Percentiles rank a stretch among this genome's conserved stretches.
phyloP scores from a whole-genome alignment of 2,113 vertebrate species.

The Colaptes auratus region DNA sequence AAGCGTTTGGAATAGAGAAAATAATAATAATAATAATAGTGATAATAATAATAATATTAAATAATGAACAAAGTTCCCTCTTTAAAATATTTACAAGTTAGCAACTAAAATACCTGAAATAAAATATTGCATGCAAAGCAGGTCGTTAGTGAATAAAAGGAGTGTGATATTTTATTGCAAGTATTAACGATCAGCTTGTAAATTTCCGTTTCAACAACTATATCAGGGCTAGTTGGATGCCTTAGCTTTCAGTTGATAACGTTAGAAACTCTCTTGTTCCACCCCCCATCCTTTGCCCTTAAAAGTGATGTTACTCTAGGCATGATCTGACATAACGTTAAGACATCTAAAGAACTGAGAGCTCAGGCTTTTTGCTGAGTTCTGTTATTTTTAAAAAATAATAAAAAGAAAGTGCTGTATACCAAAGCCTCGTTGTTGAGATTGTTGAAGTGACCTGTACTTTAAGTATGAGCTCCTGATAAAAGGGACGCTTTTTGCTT shows the following conservation, averaged over 20 bases:
- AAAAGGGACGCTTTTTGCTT: constrained; percentile 65
- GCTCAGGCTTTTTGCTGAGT: constrained; percentile 58
- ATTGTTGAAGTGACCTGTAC: constrained; percentile 66
- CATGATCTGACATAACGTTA: constrained; percentile 61
- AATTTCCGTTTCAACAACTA: constrained; percentile 63
- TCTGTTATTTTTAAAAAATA: constrained; percentile 57
- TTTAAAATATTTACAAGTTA: constrained; percentile 76
- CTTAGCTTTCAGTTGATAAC: constrained; percentile 58
- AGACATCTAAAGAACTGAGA: constrained; percentile 49
- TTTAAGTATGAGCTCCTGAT: constrained; percentile 66
- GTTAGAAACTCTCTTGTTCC: constrained; percentile 34
- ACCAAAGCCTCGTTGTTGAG: constrained; percentile 71
- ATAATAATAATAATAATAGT: constrained; percentile 64
- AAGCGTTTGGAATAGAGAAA: constrained; percentile 83
- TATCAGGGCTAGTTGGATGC: constrained; percentile 70
- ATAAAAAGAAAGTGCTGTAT: constrained; percentile 69
- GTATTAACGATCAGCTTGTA: constrained; percentile 68
- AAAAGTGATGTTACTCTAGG: constrained; percentile 53
- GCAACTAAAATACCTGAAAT: constrained; percentile 70
- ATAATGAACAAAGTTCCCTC: constrained; percentile 71
- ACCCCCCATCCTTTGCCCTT: neutral
- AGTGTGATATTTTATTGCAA: constrained; percentile 72
- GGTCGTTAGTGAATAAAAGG: constrained; percentile 36
- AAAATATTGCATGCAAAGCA: constrained; percentile 70
- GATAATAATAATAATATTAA: constrained; percentile 60